phyloP scores from a whole-genome alignment of 2,888 invertebrate species.

The Odontomyia ornata region DNA sequence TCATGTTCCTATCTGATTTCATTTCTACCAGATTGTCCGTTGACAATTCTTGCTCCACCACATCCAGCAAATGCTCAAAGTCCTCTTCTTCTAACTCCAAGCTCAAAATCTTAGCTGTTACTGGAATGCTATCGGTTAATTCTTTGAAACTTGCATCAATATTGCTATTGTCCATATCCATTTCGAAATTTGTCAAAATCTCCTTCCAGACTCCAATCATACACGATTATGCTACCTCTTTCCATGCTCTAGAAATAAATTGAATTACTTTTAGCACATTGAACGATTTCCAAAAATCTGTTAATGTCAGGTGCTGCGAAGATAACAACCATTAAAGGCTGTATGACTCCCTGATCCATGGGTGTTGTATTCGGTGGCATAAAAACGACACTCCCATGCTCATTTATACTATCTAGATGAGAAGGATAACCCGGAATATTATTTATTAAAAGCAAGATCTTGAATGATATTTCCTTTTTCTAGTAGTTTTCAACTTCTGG shows the following conservation, averaged over 20 bases:
- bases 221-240: too few relatives aligned
- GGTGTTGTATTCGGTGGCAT: conserved; percentile 19
- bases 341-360: conserved; percentile 7
- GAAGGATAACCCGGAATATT: neutral
- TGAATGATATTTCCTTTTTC: neutral
- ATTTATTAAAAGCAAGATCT: neutral
- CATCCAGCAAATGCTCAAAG: neutral
- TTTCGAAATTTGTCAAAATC: neutral
- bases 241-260: neutral
- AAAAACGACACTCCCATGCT: neutral
- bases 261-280: neutral
- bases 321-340: neutral
- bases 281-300: too few relatives aligned
- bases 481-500: conserved; percentile 7
- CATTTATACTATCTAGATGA: conserved; percentile 8
- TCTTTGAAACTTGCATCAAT: neutral
- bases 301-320: neutral
- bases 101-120: neutral
- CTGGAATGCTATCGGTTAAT: neutral
- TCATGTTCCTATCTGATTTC: neutral
- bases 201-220: neutral
- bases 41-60: too few relatives aligned
- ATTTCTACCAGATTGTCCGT: too few relatives aligned
- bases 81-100: too few relatives aligned
- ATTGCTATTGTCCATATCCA: neutral